Evolutionary conservation across 2,797 vertebrate genomes (phyloP).

Genomic region (Cheirogaleus major): DNA sequence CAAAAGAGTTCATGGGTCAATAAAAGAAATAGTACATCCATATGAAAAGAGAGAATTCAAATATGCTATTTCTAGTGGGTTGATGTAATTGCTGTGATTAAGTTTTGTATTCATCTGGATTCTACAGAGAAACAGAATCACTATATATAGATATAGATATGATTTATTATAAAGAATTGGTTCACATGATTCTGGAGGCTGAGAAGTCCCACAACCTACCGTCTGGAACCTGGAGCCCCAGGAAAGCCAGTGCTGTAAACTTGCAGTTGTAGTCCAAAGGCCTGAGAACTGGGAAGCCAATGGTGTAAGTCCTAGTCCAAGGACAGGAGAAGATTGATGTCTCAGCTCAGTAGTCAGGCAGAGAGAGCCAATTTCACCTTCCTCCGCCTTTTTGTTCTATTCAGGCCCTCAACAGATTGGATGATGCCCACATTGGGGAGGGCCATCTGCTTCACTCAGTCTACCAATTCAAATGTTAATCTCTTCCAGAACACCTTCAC

Average conservation of each 20-base stretch:
- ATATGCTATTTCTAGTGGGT: conserved; percentile 6
- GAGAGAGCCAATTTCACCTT: neutral
- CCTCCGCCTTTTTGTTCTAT: neutral
- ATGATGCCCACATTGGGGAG: neutral
- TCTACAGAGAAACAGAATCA: neutral
- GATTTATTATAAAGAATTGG: neutral
- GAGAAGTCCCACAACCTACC: neutral
- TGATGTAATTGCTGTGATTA: conserved; percentile 23
- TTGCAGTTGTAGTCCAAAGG: neutral
- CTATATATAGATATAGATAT: neutral
- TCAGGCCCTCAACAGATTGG: neutral
- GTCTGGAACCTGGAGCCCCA: neutral
- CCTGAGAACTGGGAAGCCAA: neutral
- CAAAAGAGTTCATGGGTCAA: conserved; percentile 28
- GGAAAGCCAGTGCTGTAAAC: neutral
- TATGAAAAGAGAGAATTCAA: conserved; percentile 41
- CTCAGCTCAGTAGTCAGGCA: neutral
- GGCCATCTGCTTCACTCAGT: neutral
- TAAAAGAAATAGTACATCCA: neutral
- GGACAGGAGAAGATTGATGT: neutral
- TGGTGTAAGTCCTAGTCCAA: neutral
- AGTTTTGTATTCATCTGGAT: neutral
- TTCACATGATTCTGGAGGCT: neutral
- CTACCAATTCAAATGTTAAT: neutral
- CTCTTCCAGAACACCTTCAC: neutral